Conservation (phyloP, 2,797 vertebrate species). For the Danio tinwini region DNA sequence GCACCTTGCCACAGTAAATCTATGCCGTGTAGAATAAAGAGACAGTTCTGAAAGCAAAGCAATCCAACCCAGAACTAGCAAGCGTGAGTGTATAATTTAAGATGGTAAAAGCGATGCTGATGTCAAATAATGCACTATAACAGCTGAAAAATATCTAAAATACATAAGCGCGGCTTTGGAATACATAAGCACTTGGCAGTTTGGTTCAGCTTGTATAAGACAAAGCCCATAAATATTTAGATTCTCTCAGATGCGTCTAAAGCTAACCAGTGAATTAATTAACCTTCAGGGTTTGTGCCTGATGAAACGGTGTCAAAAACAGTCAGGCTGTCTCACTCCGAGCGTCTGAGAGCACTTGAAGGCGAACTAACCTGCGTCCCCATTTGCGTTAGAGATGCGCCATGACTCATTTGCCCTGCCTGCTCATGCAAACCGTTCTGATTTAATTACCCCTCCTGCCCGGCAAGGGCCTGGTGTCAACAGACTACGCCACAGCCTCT, state of each 20-base stretch:
- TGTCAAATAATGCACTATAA: background rate
- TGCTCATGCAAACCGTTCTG: constrained; percentile 60
- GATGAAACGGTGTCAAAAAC: constrained; percentile 55
- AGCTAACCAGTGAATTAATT: constrained; percentile 61
- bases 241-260: constrained; percentile 45
- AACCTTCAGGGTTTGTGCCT: constrained; percentile 58
- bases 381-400: constrained; percentile 34
- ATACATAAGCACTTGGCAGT: background rate
- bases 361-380: constrained; percentile 28
- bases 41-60: too few relatives aligned
- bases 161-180: background rate
- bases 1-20: too few relatives aligned
- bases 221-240: constrained; percentile 57
- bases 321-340: constrained; percentile 50
- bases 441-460: constrained; percentile 61
- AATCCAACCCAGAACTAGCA: too few relatives aligned
- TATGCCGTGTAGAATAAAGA: too few relatives aligned
- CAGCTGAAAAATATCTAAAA: constrained; percentile 7
- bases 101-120: background rate
- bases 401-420: constrained; percentile 57
- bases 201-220: constrained; percentile 46
- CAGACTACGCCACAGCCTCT: constrained; percentile 31
- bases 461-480: constrained; percentile 47
- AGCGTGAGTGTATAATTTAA: constrained; percentile 4
- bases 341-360: constrained; percentile 35